Percentiles rank a stretch among this genome's conserved stretches.
Conservation (phyloP, 2,113 vertebrate genomes). For the Labeo rohita region DNA sequence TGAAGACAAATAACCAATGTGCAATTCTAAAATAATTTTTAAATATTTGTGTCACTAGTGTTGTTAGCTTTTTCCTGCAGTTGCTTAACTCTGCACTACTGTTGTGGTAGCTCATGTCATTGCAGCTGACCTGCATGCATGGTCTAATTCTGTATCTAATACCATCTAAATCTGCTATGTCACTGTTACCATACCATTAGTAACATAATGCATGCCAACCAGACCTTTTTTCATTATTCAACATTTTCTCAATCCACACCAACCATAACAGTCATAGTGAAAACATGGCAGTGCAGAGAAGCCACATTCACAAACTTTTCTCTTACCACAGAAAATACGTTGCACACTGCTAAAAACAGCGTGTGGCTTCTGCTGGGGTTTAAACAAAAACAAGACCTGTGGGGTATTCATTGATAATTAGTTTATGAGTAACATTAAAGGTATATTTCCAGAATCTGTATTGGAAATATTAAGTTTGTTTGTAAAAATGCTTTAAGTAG, state of each 20-base stretch:
- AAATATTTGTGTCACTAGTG: background rate
- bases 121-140: conserved; percentile 1
- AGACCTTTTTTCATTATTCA: conserved; percentile 28
- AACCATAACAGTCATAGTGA: conserved; percentile 56
- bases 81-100: background rate
- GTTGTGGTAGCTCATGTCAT: background rate
- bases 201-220: conserved; percentile 8
- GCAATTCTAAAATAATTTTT: background rate
- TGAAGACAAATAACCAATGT: background rate
- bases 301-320: conserved; percentile 44
- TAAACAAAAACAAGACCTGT: background rate
- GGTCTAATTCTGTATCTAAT: background rate
- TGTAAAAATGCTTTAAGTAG: too few relatives aligned
- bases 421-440: background rate
- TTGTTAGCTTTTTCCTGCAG: background rate
- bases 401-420: background rate
- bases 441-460: background rate
- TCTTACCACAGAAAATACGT: conserved; percentile 61
- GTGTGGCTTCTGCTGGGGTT: conserved; percentile 21
- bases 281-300: conserved; percentile 41
- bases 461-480: background rate
- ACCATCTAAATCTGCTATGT: conserved; percentile 58
- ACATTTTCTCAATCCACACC: background rate
- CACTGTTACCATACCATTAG: conserved; percentile 47
- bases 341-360: conserved; percentile 41